Evolutionary conservation across 2,797 vertebrate genomes (phyloP).

Genomic region (Anguilla marmorata): DNA sequence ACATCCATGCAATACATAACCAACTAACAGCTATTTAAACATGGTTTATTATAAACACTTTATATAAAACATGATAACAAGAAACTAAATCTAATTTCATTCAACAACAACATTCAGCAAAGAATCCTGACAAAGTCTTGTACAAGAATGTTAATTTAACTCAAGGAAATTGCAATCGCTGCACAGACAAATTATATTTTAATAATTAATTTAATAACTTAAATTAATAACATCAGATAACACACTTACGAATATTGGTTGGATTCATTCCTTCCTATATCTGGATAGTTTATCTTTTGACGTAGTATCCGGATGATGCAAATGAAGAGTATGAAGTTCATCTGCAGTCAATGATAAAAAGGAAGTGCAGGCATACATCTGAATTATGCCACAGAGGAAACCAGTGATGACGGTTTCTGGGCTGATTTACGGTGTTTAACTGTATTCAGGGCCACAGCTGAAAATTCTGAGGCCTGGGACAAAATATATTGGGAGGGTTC

Average conservation of each 20-base stretch:
- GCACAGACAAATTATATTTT: neutral
- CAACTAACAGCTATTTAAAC: neutral
- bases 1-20: neutral
- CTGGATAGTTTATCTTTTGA: conserved; percentile 92
- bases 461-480: too few relatives aligned
- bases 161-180: neutral
- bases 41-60: neutral
- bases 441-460: too few relatives aligned
- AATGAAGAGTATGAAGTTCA: conserved; percentile 92
- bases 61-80: neutral
- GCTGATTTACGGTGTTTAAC: neutral
- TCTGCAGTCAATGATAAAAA: conserved; percentile 63
- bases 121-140: neutral
- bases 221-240: neutral
- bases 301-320: conserved; percentile 93
- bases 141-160: neutral
- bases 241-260: conserved; percentile 90
- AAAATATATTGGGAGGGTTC: too few relatives aligned
- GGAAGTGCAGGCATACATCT: conserved; percentile 18
- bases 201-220: neutral
- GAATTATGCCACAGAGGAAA: conserved; percentile 1
- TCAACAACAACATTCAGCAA: neutral
- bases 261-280: conserved; percentile 86
- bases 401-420: neutral
- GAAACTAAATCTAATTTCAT: conserved; percentile 1